These are phyloP conservation scores for Melieria omissa DNA, from an alignment of 2,888 invertebrate genomes.

Conservation along the genomic window DNA sequence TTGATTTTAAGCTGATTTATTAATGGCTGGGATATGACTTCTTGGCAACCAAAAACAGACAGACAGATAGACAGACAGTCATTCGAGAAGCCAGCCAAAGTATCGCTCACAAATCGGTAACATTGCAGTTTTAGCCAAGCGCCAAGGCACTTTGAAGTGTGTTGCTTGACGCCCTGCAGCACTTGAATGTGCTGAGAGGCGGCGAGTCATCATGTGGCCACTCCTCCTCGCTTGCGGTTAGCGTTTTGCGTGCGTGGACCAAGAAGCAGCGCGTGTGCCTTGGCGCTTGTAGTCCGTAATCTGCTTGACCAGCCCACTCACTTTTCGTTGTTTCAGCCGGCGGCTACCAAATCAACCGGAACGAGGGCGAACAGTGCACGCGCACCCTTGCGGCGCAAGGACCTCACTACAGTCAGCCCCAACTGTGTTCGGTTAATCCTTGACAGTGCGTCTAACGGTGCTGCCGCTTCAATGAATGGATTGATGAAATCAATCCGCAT, in stretches of 20 bases:
- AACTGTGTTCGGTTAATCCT: conserved; percentile 10
- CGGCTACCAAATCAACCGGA: conserved; percentile 22
- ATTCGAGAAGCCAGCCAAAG: too few relatives aligned
- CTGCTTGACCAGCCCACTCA: conserved; percentile 41
- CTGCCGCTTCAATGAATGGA: conserved; percentile 15
- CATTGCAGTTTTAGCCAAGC: too few relatives aligned
- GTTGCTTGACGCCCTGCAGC: neutral
- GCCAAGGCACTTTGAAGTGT: too few relatives aligned
- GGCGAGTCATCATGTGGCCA: conserved; percentile 13
- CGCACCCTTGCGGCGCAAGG: conserved; percentile 17
- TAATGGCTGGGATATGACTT: conserved; percentile 21
- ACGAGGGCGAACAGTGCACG: conserved; percentile 8
- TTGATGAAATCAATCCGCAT: conserved; percentile 39
- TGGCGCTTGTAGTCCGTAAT: conserved; percentile 34
- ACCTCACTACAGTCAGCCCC: conserved; percentile 1
- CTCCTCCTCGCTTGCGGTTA: conserved; percentile 11
- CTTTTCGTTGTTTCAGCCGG: conserved; percentile 17
- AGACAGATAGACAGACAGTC: neutral
- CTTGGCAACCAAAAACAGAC: neutral
- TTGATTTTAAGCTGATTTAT: conserved; percentile 25
- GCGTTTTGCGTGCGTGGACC: neutral
- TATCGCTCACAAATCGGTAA: too few relatives aligned
- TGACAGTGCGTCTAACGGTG: conserved; percentile 4
- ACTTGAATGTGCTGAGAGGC: conserved; percentile 4
- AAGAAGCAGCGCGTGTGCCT: conserved; percentile 45